phyloP scores from a whole-genome alignment of 1,140 invertebrate genomes.

The Aphelenchoides besseyi region DNA sequence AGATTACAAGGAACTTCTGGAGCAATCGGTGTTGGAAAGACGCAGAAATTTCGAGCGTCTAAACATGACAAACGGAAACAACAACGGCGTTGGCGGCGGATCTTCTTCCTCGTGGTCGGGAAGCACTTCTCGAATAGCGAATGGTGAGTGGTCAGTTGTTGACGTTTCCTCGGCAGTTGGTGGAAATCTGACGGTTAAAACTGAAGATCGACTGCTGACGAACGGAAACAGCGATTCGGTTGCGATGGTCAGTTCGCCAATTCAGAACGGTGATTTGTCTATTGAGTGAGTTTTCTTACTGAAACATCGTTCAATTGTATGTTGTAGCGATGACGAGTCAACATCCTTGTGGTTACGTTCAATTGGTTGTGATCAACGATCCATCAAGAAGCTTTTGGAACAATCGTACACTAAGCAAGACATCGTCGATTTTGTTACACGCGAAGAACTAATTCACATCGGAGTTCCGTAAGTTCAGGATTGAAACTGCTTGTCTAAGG shows the following conservation, averaged over 20 bases:
- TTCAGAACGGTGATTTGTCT: background rate
- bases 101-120: conserved; percentile 9
- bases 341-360: conserved; percentile 30
- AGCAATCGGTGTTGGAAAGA: conserved; percentile 34
- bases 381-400: conserved; percentile 68
- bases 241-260: no score
- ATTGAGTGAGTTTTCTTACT: background rate
- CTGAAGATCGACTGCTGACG: background rate
- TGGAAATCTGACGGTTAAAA: conserved; percentile 28
- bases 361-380: conserved; percentile 41
- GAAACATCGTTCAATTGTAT: background rate
- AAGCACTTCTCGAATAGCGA: conserved; percentile 14
- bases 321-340: conserved; percentile 27
- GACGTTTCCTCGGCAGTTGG: background rate
- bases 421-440: conserved; percentile 72
- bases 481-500: background rate
- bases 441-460: conserved; percentile 74
- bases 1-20: conserved; percentile 45
- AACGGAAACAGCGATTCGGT: background rate
- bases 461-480: conserved; percentile 70
- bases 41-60: conserved; percentile 23
- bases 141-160: background rate
- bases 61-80: no score
- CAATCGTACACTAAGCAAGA: conserved; percentile 78
- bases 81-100: background rate